These are phyloP conservation scores for Aegotheles bennettii DNA, from an alignment of 2,113 vertebrate genomes.

Conservation along the genomic window DNA sequence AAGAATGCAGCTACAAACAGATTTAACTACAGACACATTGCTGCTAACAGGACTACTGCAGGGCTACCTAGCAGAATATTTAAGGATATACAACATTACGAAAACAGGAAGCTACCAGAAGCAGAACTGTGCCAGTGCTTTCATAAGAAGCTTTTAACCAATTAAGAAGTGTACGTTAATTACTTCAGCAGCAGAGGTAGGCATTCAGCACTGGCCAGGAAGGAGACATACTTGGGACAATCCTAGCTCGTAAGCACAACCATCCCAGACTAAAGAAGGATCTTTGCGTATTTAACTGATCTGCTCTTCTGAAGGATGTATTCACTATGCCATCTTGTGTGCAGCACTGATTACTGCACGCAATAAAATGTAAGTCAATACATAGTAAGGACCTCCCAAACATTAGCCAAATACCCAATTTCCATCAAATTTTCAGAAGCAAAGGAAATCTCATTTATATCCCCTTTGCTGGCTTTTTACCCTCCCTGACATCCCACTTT, in stretches of 20 bases:
- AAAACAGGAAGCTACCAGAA: not conserved
- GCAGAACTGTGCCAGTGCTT: fast-evolving
- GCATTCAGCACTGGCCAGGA: not conserved
- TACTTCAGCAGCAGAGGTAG: not conserved
- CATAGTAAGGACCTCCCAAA: not conserved
- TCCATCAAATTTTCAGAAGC: not conserved
- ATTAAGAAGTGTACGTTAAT: not conserved
- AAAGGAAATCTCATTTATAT: not conserved
- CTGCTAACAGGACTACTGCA: not conserved
- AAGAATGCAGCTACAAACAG: not conserved
- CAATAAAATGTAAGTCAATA: too few relatives aligned
- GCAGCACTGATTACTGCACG: not conserved
- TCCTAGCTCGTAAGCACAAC: not conserved
- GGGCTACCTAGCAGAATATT: not conserved
- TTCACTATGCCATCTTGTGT: conserved; percentile 48
- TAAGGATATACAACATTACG: not conserved
- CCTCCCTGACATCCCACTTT: not conserved
- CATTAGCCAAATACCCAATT: not conserved
- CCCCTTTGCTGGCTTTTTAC: not conserved
- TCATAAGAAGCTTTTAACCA: not conserved
- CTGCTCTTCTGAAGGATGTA: not conserved
- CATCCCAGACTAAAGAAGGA: not conserved
- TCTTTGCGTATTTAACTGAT: not conserved
- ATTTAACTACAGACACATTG: not conserved
- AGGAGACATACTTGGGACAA: not conserved